Evolutionary conservation across 2,888 invertebrate species (phyloP).

Genomic region (Diarsia brunnea): DNA sequence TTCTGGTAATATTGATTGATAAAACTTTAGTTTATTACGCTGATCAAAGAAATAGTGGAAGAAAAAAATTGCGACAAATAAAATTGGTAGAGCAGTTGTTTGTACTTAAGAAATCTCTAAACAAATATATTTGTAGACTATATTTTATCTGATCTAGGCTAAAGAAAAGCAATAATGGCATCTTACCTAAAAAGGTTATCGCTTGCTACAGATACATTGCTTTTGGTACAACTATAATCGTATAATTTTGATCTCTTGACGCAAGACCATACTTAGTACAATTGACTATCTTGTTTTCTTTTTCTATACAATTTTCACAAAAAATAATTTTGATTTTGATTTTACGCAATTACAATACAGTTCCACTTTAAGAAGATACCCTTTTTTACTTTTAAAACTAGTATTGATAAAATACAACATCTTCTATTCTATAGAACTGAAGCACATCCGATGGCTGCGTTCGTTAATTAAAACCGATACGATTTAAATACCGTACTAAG

Average conservation of each 20-base stretch:
- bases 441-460: constrained; percentile 39
- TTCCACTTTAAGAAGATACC: not conserved
- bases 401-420: constrained; percentile 7
- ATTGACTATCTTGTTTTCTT: not conserved
- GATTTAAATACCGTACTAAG: constrained; percentile 54
- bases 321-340: no score
- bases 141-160: not conserved
- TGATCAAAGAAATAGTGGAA: not conserved
- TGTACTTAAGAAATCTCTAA: not conserved
- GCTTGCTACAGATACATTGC: not conserved
- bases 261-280: not conserved
- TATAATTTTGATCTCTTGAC: not conserved
- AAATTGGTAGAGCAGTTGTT: not conserved
- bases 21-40: not conserved
- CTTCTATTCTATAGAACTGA: constrained; percentile 30
- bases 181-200: not conserved
- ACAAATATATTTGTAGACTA: not conserved
- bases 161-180: not conserved
- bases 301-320: not conserved
- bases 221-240: not conserved
- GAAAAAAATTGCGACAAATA: not conserved
- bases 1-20: not conserved
- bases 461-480: constrained; percentile 50
- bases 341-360: no score
- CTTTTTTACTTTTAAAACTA: not conserved